phyloP scores from a whole-genome alignment of 2,888 invertebrate species.

The Dendrolimus houi region DNA sequence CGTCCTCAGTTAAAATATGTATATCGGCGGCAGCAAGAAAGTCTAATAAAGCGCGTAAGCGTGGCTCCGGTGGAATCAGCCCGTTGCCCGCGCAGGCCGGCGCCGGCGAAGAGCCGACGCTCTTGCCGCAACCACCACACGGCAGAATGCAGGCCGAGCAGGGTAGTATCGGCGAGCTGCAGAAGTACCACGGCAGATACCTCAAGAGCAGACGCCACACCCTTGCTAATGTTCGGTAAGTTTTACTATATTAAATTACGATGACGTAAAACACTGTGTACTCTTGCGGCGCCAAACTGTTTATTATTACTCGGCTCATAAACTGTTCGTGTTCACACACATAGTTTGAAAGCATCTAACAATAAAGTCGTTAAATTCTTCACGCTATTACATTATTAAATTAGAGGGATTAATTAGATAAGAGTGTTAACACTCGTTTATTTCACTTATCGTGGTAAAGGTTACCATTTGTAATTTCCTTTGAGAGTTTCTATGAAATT shows the following conservation, averaged over 20 bases:
- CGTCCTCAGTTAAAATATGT: slow-evolving; percentile 77
- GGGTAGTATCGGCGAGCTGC: slow-evolving; percentile 92
- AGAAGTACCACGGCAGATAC: slow-evolving; percentile 91
- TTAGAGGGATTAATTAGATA: no score
- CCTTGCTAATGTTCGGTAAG: slow-evolving; percentile 95
- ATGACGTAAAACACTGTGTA: not conserved
- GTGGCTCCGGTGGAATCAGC: slow-evolving; percentile 56
- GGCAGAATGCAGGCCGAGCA: slow-evolving; percentile 94
- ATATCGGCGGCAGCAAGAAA: slow-evolving; percentile 73
- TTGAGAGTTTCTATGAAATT: no score
- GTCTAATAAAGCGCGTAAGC: slow-evolving; percentile 69
- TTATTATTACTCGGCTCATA: not conserved
- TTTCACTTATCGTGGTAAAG: no score
- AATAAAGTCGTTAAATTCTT: not conserved
- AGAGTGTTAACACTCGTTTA: no score
- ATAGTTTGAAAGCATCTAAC: not conserved
- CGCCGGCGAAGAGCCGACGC: slow-evolving; percentile 49
- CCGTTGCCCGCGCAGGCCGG: slow-evolving; percentile 39
- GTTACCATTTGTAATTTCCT: no score
- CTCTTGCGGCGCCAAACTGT: not conserved
- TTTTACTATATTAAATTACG: slow-evolving; percentile 17
- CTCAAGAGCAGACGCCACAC: slow-evolving; percentile 92
- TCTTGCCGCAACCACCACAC: slow-evolving; percentile 46
- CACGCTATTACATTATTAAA: not conserved
- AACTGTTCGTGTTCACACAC: not conserved